phyloP scores from a whole-genome alignment of 2,113 vertebrate genomes.

The Pollimyrus isidori region DNA sequence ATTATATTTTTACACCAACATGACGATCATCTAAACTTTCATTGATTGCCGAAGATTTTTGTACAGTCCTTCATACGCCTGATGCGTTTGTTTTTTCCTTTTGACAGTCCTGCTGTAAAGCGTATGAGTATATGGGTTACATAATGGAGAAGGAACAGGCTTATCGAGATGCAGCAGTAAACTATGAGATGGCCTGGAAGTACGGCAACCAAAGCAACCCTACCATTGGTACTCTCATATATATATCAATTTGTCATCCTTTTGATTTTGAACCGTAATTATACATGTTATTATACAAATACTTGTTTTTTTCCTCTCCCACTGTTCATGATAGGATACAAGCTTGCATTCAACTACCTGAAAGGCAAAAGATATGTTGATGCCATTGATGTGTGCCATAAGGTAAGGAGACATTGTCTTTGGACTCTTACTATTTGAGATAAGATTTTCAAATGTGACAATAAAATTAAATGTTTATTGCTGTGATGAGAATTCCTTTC shows the following conservation, averaged over 20 bases:
- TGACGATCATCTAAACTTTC: not conserved
- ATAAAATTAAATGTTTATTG: not conserved
- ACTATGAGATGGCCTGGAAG: slow-evolving; percentile 97
- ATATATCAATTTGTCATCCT: not conserved
- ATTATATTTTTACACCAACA: not conserved
- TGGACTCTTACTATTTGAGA: not conserved
- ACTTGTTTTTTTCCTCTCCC: not conserved
- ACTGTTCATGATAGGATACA: slow-evolving; percentile 76
- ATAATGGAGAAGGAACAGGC: slow-evolving; percentile 97
- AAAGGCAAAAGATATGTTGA: slow-evolving; percentile 92
- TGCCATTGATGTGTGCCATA: slow-evolving; percentile 88
- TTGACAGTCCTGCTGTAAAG: slow-evolving; percentile 88
- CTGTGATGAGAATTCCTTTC: not conserved
- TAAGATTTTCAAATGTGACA: not conserved
- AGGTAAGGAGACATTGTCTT: slow-evolving; percentile 62
- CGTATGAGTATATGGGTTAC: slow-evolving; percentile 93
- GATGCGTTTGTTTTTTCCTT: slow-evolving; percentile 31
- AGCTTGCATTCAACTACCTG: slow-evolving; percentile 94
- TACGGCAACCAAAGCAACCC: slow-evolving; percentile 82
- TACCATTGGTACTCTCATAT: slow-evolving; percentile 62
- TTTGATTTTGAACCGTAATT: slow-evolving; percentile 15
- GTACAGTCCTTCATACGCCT: not conserved
- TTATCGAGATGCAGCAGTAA: slow-evolving; percentile 82
- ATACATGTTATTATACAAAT: slow-evolving; percentile 6
- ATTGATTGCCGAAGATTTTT: not conserved